phyloP scores from a whole-genome alignment of 2,888 invertebrate species.

The Chymomyza procnemis region DNA sequence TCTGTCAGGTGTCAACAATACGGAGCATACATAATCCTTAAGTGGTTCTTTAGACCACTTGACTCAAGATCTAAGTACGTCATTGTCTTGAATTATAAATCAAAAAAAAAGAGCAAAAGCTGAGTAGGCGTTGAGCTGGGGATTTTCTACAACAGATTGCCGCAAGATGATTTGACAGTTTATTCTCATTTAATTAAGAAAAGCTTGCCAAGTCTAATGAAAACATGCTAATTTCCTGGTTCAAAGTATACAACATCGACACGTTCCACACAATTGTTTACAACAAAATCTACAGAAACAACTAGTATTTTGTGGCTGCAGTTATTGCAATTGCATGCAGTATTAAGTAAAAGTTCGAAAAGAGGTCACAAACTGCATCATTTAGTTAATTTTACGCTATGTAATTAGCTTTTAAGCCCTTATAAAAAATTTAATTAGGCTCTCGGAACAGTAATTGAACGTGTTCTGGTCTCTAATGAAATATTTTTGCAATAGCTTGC shows the following conservation, averaged over 20 bases:
- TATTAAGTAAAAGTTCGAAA: neutral
- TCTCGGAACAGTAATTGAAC: too few species aligned
- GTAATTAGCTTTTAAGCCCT: too few species aligned
- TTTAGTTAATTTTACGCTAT: too few species aligned
- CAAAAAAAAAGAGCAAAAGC: neutral
- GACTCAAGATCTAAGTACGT: too few species aligned
- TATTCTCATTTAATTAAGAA: neutral
- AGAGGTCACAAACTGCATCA: neutral
- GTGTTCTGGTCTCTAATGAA: too few species aligned
- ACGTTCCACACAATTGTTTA: neutral
- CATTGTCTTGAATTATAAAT: neutral
- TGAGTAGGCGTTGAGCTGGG: neutral
- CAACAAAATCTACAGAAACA: neutral
- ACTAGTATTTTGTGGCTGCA: neutral
- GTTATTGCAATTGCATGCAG: neutral
- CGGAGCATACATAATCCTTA: conserved; percentile 48
- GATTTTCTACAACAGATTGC: neutral
- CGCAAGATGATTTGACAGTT: neutral
- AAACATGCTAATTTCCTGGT: neutral
- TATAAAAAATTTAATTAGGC: too few species aligned
- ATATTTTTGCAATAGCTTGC: too few species aligned
- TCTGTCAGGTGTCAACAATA: conserved; percentile 18
- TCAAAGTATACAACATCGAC: neutral
- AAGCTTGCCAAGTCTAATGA: neutral
- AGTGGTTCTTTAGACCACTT: conserved; percentile 4